These are phyloP conservation scores for Syrmaticus mikado DNA, from an alignment of 2,113 vertebrate genomes.

Conservation along the genomic window DNA sequence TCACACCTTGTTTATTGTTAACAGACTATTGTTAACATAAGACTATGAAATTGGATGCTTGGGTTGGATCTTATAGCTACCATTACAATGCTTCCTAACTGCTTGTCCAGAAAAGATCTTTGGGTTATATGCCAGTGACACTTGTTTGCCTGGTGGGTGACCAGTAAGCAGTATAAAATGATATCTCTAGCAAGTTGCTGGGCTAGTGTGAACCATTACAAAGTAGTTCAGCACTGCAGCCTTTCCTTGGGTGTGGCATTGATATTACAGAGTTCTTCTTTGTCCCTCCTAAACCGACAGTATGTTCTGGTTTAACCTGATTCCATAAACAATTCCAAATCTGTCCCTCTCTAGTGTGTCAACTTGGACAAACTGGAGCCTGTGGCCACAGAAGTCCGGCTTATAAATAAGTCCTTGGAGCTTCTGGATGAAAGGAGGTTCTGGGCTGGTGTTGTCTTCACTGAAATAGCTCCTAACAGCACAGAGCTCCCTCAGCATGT, in stretches of 20 bases:
- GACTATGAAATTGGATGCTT: not conserved
- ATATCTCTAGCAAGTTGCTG: not conserved
- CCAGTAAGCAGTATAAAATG: not conserved
- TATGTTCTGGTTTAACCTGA: not conserved
- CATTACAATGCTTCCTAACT: not conserved
- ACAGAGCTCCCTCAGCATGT: conserved; percentile 85
- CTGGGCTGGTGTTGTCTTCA: conserved; percentile 96
- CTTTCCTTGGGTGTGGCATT: not conserved
- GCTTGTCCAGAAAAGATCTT: not conserved
- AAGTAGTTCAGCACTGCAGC: not conserved
- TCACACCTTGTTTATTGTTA: not conserved
- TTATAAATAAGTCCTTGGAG: conserved; percentile 90
- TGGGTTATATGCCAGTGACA: not conserved
- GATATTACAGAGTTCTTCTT: not conserved
- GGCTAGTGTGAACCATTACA: not conserved
- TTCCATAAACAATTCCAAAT: not conserved
- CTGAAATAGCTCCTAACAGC: conserved; percentile 80
- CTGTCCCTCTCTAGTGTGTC: conserved; percentile 83
- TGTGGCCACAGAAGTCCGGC: conserved; percentile 85
- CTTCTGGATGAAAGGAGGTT: conserved; percentile 93
- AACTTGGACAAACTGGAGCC: conserved; percentile 95
- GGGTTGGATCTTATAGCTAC: not conserved
- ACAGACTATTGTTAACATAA: not conserved
- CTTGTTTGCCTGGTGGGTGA: not conserved
- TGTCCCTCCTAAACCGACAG: not conserved